phyloP scores from a whole-genome alignment of 2,113 vertebrate genomes.

The Chamaetylas fuelleborni region DNA sequence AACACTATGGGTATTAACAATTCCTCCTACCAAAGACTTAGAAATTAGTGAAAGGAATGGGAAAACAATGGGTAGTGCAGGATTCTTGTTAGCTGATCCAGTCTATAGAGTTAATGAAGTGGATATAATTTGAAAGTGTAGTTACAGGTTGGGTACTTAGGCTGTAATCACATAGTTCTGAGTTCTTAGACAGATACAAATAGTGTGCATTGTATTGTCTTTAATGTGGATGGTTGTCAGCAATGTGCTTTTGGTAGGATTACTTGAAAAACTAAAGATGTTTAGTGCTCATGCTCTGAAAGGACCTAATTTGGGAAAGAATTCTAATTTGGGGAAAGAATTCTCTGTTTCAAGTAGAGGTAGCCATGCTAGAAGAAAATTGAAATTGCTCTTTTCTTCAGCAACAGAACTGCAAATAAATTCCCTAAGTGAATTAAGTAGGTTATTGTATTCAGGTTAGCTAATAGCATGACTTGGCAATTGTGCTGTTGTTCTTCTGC shows the following conservation, averaged over 20 bases:
- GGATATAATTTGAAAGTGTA: not conserved
- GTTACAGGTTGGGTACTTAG: not conserved
- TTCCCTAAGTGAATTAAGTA: not conserved
- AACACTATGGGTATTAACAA: not conserved
- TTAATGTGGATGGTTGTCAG: not conserved
- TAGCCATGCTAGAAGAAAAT: not conserved
- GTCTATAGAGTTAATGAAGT: conserved; percentile 15
- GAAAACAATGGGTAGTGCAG: not conserved
- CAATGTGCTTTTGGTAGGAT: not conserved
- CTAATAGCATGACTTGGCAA: not conserved
- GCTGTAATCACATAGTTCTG: not conserved
- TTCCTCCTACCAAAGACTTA: not conserved
- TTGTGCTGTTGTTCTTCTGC: not conserved
- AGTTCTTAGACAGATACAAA: not conserved
- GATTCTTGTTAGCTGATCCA: not conserved
- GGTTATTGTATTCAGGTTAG: not conserved
- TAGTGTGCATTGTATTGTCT: not conserved
- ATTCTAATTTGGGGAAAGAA: not conserved
- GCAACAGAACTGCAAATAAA: not conserved
- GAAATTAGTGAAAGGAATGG: not conserved
- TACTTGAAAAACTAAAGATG: not conserved
- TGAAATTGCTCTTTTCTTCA: not conserved
- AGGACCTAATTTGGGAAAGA: not conserved
- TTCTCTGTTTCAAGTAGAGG: not conserved
- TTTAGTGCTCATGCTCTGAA: not conserved